Evolutionary conservation across 2,113 vertebrate genomes (phyloP).

Genomic region (Litocranius walleri): DNA sequence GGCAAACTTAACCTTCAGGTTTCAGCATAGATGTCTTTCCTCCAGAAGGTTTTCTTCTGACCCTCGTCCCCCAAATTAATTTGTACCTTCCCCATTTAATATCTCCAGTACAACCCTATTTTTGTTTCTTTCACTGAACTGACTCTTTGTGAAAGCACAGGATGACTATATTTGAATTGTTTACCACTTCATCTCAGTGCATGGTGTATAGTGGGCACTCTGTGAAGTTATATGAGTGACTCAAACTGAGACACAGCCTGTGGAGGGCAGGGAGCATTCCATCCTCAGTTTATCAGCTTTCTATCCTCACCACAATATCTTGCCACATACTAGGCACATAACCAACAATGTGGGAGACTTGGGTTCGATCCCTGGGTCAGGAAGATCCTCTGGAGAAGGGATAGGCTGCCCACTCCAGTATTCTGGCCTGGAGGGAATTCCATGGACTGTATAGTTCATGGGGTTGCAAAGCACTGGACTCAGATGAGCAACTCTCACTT

Average conservation of each 20-base stretch:
- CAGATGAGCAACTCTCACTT: not conserved
- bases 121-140: not conserved
- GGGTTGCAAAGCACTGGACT: not conserved
- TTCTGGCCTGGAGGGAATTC: not conserved
- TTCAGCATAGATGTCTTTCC: not conserved
- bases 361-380: not conserved
- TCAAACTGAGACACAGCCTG: not conserved
- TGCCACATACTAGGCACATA: rapidly evolving
- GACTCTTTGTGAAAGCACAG: not conserved
- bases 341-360: not conserved
- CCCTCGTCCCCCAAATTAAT: not conserved
- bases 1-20: not conserved
- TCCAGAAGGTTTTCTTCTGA: not conserved
- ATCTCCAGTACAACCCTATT: too few relatives aligned
- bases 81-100: not conserved
- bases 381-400: not conserved
- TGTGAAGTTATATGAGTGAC: not conserved
- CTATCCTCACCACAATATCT: not conserved
- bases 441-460: not conserved
- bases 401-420: not conserved
- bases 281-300: not conserved
- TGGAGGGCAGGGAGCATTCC: not conserved
- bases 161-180: not conserved
- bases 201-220: not conserved
- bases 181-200: not conserved